Evolutionary conservation across 2,888 invertebrate species (phyloP), one percentile per base, ranked within the genome.

Genomic region (Apomyelois bistriatella): DNA sequence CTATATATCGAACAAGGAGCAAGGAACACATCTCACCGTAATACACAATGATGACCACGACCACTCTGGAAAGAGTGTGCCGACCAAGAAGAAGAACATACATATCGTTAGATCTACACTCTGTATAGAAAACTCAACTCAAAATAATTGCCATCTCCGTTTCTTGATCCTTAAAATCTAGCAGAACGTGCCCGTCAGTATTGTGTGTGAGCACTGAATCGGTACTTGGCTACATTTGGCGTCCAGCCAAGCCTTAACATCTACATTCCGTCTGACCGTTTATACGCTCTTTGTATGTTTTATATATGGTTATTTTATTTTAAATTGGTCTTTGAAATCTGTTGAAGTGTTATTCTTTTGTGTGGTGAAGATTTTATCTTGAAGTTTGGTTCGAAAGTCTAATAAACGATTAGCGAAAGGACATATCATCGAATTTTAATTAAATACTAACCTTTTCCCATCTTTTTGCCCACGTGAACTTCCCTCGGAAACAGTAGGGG

Each of bases 291-390:
- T 46, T 46, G 32, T 46, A 35, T 13, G 12, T 32, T 35, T 35
- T 6, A 46, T 42, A 42, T 9, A 46, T 10, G 32, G 46, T 32
- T 46, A 46, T 46, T 46, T 10, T 46, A 46, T 46, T 46, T 46
- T 15, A 46, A 46, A 46, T 32, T 32, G 32, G 9, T 32, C 32
- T 46, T 32, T 46, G 10, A 46, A 16, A 16, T 46, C 46, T 16
- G 5, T 10, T 32, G 8, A 13, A 15, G 43, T 46, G 30, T 46
- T 46, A 32, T 46, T 6, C 10, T 10, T 35, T 46, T 46, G 13
- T 43, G 30, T 12, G 4, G 13, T 8, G 13, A n/a, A 15, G 30
- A 15, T 43, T 17, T 41, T 7, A 8, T 28, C 10, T 8, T 41
- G 9, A 38, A 32, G 7, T 32, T 32, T 32, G 32, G 32, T 9